Evolutionary conservation across 2,888 invertebrate genomes (phyloP), one percentile per base, ranked within the genome.

Genomic region (Aproaerema taeniolella): DNA sequence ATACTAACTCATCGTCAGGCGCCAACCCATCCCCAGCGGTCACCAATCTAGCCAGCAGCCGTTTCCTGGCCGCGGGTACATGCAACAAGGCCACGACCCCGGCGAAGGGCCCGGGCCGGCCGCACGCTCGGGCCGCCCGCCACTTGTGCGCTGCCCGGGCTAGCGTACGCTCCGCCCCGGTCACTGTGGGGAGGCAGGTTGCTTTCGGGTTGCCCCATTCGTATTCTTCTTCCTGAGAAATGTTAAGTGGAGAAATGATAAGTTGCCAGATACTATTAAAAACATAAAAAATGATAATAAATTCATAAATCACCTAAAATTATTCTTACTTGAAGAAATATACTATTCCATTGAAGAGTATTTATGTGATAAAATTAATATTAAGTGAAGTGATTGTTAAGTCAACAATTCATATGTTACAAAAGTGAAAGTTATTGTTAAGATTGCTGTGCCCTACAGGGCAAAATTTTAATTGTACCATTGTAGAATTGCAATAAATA

Each of bases 181-280:
- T 58, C 2, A 90, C 63, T 0, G 85, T 64, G 1, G 89, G 87
- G 0, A 82, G 75, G 2, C 73, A 76, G 0, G 88, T 87, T 0
- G 92, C 91, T 36, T 75, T 70, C 0, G 92, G 91, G 69, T 95
- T 95, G 2, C 96, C 96, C 92, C 94, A 96, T 67, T 96, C 96
- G 69, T 88, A 95, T 0, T 90, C 88, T 54, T 94, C 93, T 68
- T 96, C 96, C 93, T 94, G 55, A 1, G 7, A 20, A 20, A 20
- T 20, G 20, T 20, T n/a, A n/a, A n/a, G n/a, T n/a, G n/a, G 20
- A 12, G n/a, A n/a, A n/a, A n/a, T n/a, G n/a, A n/a, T n/a, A n/a
- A n/a, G n/a, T n/a, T n/a, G n/a, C n/a, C n/a, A n/a, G n/a, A n/a
- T n/a, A n/a, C n/a, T n/a, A n/a, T n/a, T n/a, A n/a, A n/a, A n/a